These are phyloP conservation scores for Girardinus metallicus DNA, from an alignment of 2,797 vertebrate genomes.

Conservation along the genomic window DNA sequence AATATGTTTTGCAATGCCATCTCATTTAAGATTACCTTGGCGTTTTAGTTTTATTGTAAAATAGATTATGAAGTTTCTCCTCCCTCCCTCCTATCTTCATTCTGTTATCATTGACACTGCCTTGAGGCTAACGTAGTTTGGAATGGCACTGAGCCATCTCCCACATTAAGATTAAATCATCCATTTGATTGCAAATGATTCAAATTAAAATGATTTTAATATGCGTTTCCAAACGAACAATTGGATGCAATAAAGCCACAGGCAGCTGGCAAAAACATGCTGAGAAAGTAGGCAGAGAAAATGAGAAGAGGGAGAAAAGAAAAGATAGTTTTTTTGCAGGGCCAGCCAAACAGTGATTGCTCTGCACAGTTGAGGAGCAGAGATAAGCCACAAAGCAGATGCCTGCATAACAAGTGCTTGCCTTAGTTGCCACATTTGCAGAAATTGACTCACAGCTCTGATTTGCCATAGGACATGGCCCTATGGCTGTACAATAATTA, in stretches of 20 bases:
- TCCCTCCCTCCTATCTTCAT: neutral
- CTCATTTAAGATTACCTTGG: slow-evolving; percentile 6
- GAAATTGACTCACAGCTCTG: slow-evolving; percentile 70
- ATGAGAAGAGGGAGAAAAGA: slow-evolving; percentile 27
- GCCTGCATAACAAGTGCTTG: slow-evolving; percentile 76
- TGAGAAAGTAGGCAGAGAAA: slow-evolving; percentile 32
- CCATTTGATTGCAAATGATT: slow-evolving; percentile 72
- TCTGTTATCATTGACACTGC: slow-evolving; percentile 15
- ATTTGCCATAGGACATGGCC: slow-evolving; percentile 51
- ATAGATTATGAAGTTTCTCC: neutral
- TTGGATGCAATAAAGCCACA: slow-evolving; percentile 53
- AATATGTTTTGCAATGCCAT: slow-evolving; percentile 9
- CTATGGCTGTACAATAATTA: slow-evolving; percentile 10
- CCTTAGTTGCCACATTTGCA: slow-evolving; percentile 74
- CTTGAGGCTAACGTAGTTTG: slow-evolving; percentile 35
- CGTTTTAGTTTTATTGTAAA: neutral
- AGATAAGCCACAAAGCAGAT: slow-evolving; percentile 83
- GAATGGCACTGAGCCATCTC: slow-evolving; percentile 53
- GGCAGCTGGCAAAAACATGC: slow-evolving; percentile 23
- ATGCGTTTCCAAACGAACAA: slow-evolving; percentile 69
- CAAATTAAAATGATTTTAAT: slow-evolving; percentile 65
- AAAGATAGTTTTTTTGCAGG: slow-evolving; percentile 32
- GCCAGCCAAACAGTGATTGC: slow-evolving; percentile 78
- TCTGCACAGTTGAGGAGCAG: slow-evolving; percentile 77
- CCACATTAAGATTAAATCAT: slow-evolving; percentile 68